These are phyloP conservation scores for Scaptomyza cyrtandrae DNA, from an alignment of 2,888 invertebrate species.

Conservation along the genomic window DNA sequence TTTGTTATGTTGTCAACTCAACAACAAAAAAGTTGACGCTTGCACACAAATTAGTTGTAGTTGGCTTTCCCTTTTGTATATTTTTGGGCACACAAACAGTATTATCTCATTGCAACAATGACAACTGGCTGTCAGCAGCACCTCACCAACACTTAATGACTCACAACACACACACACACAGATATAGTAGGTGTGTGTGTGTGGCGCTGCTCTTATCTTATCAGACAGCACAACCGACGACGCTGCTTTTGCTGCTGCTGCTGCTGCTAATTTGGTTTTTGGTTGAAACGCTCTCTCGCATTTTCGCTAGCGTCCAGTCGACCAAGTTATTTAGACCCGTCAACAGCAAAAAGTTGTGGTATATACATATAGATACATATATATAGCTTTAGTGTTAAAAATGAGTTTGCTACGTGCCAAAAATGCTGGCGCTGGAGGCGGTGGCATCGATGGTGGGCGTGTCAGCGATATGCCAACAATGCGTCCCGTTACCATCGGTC, in stretches of 20 bases:
- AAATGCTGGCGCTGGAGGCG: conserved; percentile 20
- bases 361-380: neutral
- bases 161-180: conserved; percentile 12
- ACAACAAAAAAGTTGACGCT: conserved; percentile 6
- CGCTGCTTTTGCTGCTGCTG: neutral
- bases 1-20: conserved; percentile 1
- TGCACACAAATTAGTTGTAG: conserved; percentile 27
- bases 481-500: conserved; percentile 69
- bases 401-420: conserved; percentile 71
- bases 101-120: conserved; percentile 30
- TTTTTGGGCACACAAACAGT: conserved; percentile 31
- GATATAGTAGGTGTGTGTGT: neutral
- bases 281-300: conserved; percentile 13
- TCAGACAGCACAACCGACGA: conserved; percentile 23
- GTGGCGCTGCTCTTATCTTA: conserved; percentile 57
- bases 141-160: conserved; percentile 25
- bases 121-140: conserved; percentile 16
- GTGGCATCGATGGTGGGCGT: conserved; percentile 35
- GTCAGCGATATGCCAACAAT: conserved; percentile 67
- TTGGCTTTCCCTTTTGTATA: conserved; percentile 41
- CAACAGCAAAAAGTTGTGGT: conserved; percentile 31
- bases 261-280: neutral
- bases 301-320: conserved; percentile 42
- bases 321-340: conserved; percentile 29
- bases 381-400: neutral